phyloP scores from a whole-genome alignment of 2,797 vertebrate species.

The Centropyge bicolor region DNA sequence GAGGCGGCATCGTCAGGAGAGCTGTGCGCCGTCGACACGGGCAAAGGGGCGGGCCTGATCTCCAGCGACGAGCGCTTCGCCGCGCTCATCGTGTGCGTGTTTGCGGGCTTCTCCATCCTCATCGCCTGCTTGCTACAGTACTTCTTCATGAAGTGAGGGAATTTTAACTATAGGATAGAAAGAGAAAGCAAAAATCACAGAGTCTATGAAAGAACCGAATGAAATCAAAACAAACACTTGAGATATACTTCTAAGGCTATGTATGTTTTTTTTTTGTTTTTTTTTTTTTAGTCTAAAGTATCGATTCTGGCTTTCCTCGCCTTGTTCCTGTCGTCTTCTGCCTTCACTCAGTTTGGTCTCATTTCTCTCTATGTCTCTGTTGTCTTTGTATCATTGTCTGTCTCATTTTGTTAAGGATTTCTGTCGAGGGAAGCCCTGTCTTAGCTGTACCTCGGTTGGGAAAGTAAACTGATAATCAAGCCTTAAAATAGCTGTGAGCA shows the following conservation, averaged over 20 bases:
- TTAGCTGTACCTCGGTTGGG: constrained; percentile 89
- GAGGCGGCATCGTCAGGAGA: constrained; percentile 86
- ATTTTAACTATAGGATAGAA: constrained; percentile 79
- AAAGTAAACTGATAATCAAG: constrained; percentile 89
- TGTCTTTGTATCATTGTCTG: constrained; percentile 84
- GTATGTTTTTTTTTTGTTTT: constrained; percentile 70
- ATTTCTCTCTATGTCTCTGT: constrained; percentile 81
- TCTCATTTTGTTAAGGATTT: constrained; percentile 68
- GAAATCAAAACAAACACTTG: constrained; percentile 84
- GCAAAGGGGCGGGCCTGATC: constrained; percentile 88
- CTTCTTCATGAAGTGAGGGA: constrained; percentile 98
- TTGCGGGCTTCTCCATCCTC: constrained; percentile 93
- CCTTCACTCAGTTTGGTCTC: constrained; percentile 69
- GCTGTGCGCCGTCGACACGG: constrained; percentile 76
- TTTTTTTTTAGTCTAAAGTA: constrained; percentile 64
- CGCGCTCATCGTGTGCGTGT: constrained; percentile 93
- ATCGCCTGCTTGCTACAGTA: constrained; percentile 98
- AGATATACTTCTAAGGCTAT: constrained; percentile 89
- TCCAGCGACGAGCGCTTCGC: constrained; percentile 96
- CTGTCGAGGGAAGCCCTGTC: constrained; percentile 84
- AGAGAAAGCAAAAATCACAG: constrained; percentile 80
- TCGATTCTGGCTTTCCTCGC: constrained; percentile 70
- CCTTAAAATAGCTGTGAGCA: constrained; percentile 85
- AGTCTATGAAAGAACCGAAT: constrained; percentile 78
- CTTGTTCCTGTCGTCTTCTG: constrained; percentile 61